phyloP scores from a whole-genome alignment of 2,113 vertebrate species.

The Callipepla californica region DNA sequence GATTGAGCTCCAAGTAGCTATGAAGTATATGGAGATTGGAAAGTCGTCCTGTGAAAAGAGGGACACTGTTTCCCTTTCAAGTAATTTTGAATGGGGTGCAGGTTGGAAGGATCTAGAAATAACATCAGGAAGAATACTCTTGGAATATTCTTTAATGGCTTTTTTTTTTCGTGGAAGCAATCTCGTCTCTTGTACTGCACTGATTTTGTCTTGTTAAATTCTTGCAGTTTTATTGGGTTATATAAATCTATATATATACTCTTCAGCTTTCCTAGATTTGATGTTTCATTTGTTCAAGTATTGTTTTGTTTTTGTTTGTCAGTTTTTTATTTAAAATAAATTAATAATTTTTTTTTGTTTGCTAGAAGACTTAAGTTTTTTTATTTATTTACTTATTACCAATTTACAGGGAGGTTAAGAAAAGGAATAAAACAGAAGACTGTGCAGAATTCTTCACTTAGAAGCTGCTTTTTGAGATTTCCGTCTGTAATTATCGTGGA shows the following conservation, averaged over 20 bases:
- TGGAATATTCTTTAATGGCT: not conserved
- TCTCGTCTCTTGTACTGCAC: not conserved
- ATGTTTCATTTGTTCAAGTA: no score
- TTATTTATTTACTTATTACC: not conserved
- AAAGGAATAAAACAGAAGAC: not conserved
- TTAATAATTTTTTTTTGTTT: not conserved
- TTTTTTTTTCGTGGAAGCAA: not conserved
- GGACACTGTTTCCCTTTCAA: not conserved
- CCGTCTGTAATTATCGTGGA: not conserved
- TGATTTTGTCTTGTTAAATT: not conserved
- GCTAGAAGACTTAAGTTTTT: not conserved
- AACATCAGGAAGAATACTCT: not conserved
- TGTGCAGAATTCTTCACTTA: not conserved
- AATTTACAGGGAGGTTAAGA: not conserved
- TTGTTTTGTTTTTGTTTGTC: no score
- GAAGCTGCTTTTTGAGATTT: slow-evolving; percentile 10
- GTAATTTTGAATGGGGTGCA: not conserved
- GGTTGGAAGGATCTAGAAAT: not conserved
- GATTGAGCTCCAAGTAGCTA: not conserved
- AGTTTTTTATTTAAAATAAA: no score
- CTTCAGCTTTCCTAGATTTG: not conserved
- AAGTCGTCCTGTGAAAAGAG: not conserved
- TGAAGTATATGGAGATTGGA: not conserved
- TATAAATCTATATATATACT: not conserved
- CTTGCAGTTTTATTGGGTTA: not conserved